These are phyloP conservation scores for Leucophenga varia DNA, from an alignment of 1,140 invertebrate species.

Conservation along the genomic window DNA sequence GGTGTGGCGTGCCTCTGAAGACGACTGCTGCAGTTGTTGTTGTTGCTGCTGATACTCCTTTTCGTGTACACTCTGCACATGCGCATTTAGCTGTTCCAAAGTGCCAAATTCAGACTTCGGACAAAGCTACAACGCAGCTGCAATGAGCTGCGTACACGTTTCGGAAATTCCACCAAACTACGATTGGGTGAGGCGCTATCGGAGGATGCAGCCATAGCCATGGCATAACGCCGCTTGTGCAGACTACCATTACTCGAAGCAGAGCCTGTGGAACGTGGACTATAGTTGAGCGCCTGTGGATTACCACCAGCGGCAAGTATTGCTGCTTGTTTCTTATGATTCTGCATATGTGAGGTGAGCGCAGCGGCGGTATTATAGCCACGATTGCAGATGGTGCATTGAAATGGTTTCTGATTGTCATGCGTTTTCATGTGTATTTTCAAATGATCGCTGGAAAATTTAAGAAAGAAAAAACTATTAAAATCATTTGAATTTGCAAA, in stretches of 20 bases:
- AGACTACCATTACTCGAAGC: conserved; percentile 48
- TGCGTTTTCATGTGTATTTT: conserved; percentile 97
- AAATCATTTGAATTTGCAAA: no score
- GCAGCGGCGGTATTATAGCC: conserved; percentile 91
- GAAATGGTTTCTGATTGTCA: conserved; percentile 90
- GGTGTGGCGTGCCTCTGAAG: neutral
- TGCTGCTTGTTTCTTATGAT: conserved; percentile 72
- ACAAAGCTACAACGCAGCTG: conserved; percentile 68
- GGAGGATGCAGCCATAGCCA: conserved; percentile 32
- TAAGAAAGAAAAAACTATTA: neutral
- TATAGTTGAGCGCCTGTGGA: conserved; percentile 50
- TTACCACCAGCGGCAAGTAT: conserved; percentile 53
- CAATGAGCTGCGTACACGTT: conserved; percentile 21
- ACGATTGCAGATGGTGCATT: conserved; percentile 87
- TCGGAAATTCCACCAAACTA: conserved; percentile 30
- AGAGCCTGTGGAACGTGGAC: conserved; percentile 47
- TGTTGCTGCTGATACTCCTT: conserved; percentile 20
- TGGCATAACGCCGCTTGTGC: conserved; percentile 44
- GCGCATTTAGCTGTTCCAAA: conserved; percentile 81
- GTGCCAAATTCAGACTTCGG: conserved; percentile 76
- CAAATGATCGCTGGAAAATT: conserved; percentile 78
- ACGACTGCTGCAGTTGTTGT: neutral
- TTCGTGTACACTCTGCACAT: conserved; percentile 78
- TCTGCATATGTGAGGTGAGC: conserved; percentile 90
- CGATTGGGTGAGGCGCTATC: conserved; percentile 33